A percentile compares a stretch with the other conserved stretches of the same genome.
These are phyloP conservation scores for Enteromius argenteus DNA, from an alignment of 2,797 vertebrate species.

Conservation along the genomic window DNA sequence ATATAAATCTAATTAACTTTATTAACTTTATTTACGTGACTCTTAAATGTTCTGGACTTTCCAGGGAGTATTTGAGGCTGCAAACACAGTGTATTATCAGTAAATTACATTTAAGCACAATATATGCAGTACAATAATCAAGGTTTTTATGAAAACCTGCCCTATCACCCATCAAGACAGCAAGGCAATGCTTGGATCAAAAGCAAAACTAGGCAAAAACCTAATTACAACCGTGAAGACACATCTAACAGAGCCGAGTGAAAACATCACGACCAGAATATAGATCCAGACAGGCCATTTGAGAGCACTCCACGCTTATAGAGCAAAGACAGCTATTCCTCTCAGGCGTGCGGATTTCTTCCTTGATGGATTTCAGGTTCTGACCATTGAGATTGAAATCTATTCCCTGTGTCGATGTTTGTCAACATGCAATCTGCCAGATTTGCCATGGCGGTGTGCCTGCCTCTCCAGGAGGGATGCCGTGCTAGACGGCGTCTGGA, in stretches of 20 bases:
- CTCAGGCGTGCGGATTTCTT: slow-evolving; percentile 30
- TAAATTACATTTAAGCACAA: not conserved
- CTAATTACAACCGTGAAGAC: slow-evolving; percentile 16
- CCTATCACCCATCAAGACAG: not conserved
- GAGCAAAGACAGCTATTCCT: slow-evolving; percentile 39
- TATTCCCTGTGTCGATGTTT: slow-evolving; percentile 41
- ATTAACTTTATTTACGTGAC: not conserved
- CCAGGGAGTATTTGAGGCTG: not conserved
- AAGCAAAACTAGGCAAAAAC: not conserved
- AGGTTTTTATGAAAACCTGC: not conserved
- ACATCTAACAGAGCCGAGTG: slow-evolving; percentile 37
- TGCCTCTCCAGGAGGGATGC: not conserved
- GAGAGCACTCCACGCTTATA: slow-evolving; percentile 25
- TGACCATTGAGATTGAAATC: slow-evolving; percentile 57
- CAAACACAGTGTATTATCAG: not conserved
- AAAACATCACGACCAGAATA: slow-evolving; percentile 39
- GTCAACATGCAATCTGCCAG: slow-evolving; percentile 16
- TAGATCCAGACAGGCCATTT: slow-evolving; percentile 30
- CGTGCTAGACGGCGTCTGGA: not conserved
- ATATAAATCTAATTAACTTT: not conserved
- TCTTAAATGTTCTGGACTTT: not conserved
- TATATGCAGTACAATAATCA: not conserved
- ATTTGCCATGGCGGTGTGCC: slow-evolving; percentile 29
- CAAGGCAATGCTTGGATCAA: slow-evolving; percentile 12
- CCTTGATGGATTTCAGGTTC: slow-evolving; percentile 45